A percentile compares a stretch with the other conserved stretches of the same genome.
These are phyloP conservation scores for Mallotus villosus DNA, from an alignment of 2,797 vertebrate genomes.

Conservation along the genomic window DNA sequence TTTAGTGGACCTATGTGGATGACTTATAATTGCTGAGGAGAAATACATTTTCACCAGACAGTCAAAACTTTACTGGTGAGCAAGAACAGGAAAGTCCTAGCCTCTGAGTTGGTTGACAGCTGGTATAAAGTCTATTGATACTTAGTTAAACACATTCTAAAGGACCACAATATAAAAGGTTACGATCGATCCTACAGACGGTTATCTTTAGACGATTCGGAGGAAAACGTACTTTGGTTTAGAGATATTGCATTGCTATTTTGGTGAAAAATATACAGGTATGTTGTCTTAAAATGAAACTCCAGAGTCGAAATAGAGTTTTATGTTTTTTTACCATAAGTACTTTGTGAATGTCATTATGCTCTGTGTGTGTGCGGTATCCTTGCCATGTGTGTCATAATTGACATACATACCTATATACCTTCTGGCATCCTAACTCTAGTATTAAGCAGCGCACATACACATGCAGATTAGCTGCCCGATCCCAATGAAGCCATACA, in stretches of 20 bases:
- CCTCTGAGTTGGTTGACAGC: no score
- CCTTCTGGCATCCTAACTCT: not conserved
- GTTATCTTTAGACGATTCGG: no score
- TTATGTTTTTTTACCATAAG: not conserved
- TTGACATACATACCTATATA: not conserved
- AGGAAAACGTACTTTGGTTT: not conserved
- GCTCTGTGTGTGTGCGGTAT: no score
- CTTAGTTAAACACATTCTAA: not conserved
- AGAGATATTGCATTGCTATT: not conserved
- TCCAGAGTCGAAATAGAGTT: not conserved
- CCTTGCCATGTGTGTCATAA: conserved; percentile 58
- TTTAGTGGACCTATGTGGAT: no score
- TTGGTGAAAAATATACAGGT: not conserved
- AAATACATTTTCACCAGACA: no score
- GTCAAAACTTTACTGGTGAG: no score
- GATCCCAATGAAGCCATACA: not conserved
- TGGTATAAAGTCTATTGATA: no score
- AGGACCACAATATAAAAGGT: not conserved
- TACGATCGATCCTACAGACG: no score
- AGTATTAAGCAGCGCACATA: not conserved
- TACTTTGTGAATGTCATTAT: no score
- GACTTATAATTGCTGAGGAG: no score
- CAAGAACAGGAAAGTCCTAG: no score
- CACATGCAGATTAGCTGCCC: conserved; percentile 5
- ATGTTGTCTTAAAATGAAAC: no score